Conservation (phyloP, 1,140 invertebrate species). For the Atta texana region DNA sequence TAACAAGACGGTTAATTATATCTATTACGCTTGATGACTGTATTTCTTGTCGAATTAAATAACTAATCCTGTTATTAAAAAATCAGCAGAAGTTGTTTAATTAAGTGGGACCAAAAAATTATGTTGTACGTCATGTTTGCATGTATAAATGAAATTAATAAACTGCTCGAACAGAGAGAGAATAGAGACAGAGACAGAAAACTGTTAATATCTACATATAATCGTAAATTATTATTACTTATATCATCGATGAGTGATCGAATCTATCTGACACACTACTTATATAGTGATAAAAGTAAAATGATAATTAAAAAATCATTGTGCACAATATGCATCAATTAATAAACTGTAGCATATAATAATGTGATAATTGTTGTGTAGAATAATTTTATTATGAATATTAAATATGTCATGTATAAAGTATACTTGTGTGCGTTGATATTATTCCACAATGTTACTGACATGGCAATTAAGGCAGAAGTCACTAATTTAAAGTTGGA, state of each 20-base stretch:
- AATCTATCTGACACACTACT: neutral
- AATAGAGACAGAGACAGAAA: neutral
- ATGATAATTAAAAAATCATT: constrained; percentile 27
- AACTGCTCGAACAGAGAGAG: neutral
- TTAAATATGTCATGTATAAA: neutral
- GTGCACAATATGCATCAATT: constrained; percentile 41
- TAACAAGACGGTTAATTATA: neutral
- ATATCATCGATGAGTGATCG: neutral
- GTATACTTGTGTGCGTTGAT: neutral
- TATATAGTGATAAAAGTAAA: neutral
- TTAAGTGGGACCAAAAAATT: neutral
- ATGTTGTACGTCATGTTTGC: neutral
- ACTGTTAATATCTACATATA: too few relatives aligned
- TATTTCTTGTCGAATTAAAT: neutral
- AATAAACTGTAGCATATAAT: neutral
- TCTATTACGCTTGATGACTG: neutral
- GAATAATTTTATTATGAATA: constrained; percentile 10
- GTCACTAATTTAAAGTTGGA: constrained; percentile 21
- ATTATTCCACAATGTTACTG: neutral
- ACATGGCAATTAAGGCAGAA: constrained; percentile 22
- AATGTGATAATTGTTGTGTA: constrained; percentile 33
- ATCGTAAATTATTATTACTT: too few relatives aligned
- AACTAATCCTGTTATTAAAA: neutral
- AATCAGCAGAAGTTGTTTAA: constrained; percentile 3
- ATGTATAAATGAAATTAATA: neutral